These are phyloP conservation scores for Phacellophora camtschatica DNA, from an alignment of 30 jellyfish, hydroid and myxozoan species.

Conservation along the genomic window DNA sequence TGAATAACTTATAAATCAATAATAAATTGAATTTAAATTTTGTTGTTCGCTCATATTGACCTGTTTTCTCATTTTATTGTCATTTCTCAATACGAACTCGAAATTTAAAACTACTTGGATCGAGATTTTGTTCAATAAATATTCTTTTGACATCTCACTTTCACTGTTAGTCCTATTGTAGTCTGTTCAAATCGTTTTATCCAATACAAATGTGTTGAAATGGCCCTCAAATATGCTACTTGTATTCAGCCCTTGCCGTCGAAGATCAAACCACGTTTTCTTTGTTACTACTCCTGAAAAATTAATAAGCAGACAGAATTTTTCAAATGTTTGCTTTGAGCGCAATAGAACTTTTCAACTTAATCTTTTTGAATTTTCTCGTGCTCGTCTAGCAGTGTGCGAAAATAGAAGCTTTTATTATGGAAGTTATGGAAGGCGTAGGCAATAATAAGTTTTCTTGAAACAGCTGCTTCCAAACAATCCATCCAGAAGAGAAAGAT, in stretches of 20 bases:
- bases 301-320: slow-evolving; percentile 8
- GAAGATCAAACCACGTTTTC: background rate
- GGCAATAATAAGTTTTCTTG: slow-evolving; percentile 10
- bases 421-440: background rate
- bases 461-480: slow-evolving; percentile 33
- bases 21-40: background rate
- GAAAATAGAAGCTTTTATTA: slow-evolving; percentile 4
- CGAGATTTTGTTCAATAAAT: too few relatives aligned
- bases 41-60: background rate
- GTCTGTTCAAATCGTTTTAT: background rate
- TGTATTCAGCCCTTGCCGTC: background rate
- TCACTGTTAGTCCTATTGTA: too few relatives aligned
- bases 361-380: slow-evolving; percentile 26
- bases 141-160: too few relatives aligned
- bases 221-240: slow-evolving; percentile 1
- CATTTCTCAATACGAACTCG: too few relatives aligned
- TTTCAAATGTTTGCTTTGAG: slow-evolving; percentile 19
- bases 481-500: too few relatives aligned
- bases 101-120: too few relatives aligned
- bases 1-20: background rate
- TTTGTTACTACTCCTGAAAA: slow-evolving; percentile 4
- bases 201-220: background rate
- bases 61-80: too few relatives aligned
- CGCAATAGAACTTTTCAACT: slow-evolving; percentile 30
- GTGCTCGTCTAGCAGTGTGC: slow-evolving; percentile 13